These are phyloP conservation scores for Brevipalpus yothersi DNA, from an alignment of 1,140 invertebrate genomes.

Conservation along the genomic window DNA sequence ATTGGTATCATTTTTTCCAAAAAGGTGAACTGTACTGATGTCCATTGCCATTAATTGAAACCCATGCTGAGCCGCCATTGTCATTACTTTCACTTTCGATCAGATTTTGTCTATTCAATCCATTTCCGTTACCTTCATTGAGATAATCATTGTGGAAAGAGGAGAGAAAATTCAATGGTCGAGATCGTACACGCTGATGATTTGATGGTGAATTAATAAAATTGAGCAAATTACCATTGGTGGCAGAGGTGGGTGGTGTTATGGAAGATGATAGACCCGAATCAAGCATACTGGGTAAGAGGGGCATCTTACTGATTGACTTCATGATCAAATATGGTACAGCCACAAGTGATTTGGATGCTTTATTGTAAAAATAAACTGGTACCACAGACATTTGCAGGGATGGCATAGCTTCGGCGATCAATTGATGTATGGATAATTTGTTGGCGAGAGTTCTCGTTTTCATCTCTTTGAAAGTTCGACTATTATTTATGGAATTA, in stretches of 20 bases:
- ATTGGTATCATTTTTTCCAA: no score
- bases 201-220: background rate
- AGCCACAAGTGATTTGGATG: background rate
- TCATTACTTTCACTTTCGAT: no score
- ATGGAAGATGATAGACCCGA: background rate
- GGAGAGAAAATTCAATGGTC: background rate
- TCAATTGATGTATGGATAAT: background rate
- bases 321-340: constrained; percentile 2
- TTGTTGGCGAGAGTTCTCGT: background rate
- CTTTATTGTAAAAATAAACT: constrained; percentile 1
- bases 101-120: no score
- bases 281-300: background rate
- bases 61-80: no score
- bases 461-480: background rate
- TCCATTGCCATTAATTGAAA: no score
- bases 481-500: no score
- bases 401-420: constrained; percentile 1
- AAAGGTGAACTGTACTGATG: no score
- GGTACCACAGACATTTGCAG: constrained; percentile 1
- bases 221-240: background rate
- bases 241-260: background rate
- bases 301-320: background rate
- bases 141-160: background rate
- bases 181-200: background rate
- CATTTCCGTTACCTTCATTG: no score